These are phyloP conservation scores for Argopecten irradians DNA, from an alignment of 1,140 invertebrate species.

Conservation along the genomic window DNA sequence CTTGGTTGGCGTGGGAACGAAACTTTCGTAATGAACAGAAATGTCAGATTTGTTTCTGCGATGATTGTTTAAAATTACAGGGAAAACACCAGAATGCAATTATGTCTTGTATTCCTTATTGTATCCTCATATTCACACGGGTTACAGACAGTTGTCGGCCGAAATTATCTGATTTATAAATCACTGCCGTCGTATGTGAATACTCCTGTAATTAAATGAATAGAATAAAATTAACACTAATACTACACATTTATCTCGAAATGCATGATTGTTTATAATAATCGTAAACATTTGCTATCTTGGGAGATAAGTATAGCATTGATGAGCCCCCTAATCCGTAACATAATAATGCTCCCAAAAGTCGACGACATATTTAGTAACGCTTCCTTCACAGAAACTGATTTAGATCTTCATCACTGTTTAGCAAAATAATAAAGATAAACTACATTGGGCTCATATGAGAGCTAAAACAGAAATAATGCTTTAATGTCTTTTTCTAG, in stretches of 20 bases:
- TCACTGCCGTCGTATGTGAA: not conserved
- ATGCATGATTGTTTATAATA: not conserved
- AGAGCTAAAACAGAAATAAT: too few species aligned
- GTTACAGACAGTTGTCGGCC: not conserved
- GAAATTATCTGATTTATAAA: not conserved
- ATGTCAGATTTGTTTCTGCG: not conserved
- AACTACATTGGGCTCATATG: too few species aligned
- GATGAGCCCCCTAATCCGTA: too few species aligned
- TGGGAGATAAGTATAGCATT: not conserved
- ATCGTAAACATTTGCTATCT: not conserved
- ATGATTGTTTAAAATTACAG: conserved; percentile 12
- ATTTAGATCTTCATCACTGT: too few species aligned
- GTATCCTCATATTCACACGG: not conserved
- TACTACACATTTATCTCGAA: not conserved
- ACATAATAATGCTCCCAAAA: too few species aligned
- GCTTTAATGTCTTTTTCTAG: too few species aligned
- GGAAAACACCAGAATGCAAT: conserved; percentile 15
- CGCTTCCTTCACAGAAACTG: too few species aligned
- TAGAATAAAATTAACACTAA: not conserved
- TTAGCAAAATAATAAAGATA: too few species aligned
- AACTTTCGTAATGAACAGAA: not conserved
- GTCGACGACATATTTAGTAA: too few species aligned
- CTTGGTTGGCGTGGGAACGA: not conserved
- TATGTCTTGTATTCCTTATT: not conserved
- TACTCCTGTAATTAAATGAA: not conserved